Evolutionary conservation across 2,888 invertebrate genomes (phyloP), one percentile per base, ranked within the genome.

Genomic region (Leptogaster cylindrica): DNA sequence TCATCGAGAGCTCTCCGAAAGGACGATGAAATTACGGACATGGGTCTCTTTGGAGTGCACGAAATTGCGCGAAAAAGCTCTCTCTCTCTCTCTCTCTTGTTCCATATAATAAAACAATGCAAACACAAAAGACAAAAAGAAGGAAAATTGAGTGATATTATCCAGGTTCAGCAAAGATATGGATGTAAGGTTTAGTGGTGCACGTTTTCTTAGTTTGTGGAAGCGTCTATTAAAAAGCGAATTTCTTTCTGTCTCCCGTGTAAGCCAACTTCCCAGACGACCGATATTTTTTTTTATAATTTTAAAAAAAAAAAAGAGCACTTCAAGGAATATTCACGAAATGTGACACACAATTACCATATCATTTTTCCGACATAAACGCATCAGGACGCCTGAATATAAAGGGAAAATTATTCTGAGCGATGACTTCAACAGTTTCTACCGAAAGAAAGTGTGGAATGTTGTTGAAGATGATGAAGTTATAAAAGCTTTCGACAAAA

Each of bases 11-110:
- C 10, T 25, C 2, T 6, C 27, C 12, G 3, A n/a, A 48, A 2
- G 27, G 7, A 6, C 4, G 8, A 41, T 16, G 31, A 28, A 31
- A 36, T 58, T 31, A 39, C 58, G 25, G 36, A 8, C 25, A 58
- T 12, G 16, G 18, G 12, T n/a, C 39, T 1, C 2, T 39, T 25
- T 12, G 4, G 36, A 58, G 25, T 39, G 39, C 39, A n/a, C 23
- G 58, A 39, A 58, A 25, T 39, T 58, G 58, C 39, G 5, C 58
- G 58, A 58, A 58, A 58, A 58, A 39, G 39, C 58, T 39, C 39
- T 6, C 20, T 33, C 23, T 39, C 36, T 14, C 28, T 18, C 2
- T 51, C 7, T n/a, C n/a, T n/a, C n/a, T n/a, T n/a, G n/a, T n/a
- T n/a, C n/a, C n/a, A n/a, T n/a, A n/a, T n/a, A n/a, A n/a, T n/a